Base-by-base conservation (phyloP, 2,888 invertebrate genomes). In the Phania funesta region DNA sequence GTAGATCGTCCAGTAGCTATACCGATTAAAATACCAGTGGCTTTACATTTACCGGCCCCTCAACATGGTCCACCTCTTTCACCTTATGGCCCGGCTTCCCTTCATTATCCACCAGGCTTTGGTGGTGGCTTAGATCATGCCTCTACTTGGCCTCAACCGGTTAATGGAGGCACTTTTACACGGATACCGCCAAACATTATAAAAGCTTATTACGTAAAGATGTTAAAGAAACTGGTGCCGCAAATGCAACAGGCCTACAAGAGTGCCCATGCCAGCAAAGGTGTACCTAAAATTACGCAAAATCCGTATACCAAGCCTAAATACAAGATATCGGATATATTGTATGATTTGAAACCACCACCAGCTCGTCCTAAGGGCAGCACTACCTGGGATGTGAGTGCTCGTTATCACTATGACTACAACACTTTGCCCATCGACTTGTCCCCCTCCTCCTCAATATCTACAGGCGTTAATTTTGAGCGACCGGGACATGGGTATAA, bases 391-490 rank as follows among this genome's bases (percentile, higher is more conserved):
- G 78, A 87, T 16, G 85, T 87, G 62, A 89, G 89, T 1, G 85
- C 89, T 0, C 87, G 90, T 1, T 89, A 88, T 35, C 86, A 86
- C 7, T 90, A 90, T 73, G 90, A 89, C 20, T 90, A 90, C 0
- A 84, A 90, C 8, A 89, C 89, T 0, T 85, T 85, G 5, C 89
- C 90, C 24, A 8, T 89, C 13, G 84, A 88, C 32, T 83, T 85
- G 0, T 85, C 88, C 3, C 86, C 87, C 2, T 84, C 87, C n/a
- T 85, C 87, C 0, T 86, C 88, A 2, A 92, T 93, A 46, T 90
- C 92, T n/a, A 93, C 94, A 0, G 26, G 65, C 91, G 92, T 22
- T 48, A 92, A 92, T 13, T 93, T 93, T 0, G 89, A 87, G 52
- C 84, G 86, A 7, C 86, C 88, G 0, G 90, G 92, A 56, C 92